Percentiles rank a stretch among this genome's conserved stretches.
Evolutionary conservation across 2,113 vertebrate species (phyloP).

Genomic region (Orcinus orca): DNA sequence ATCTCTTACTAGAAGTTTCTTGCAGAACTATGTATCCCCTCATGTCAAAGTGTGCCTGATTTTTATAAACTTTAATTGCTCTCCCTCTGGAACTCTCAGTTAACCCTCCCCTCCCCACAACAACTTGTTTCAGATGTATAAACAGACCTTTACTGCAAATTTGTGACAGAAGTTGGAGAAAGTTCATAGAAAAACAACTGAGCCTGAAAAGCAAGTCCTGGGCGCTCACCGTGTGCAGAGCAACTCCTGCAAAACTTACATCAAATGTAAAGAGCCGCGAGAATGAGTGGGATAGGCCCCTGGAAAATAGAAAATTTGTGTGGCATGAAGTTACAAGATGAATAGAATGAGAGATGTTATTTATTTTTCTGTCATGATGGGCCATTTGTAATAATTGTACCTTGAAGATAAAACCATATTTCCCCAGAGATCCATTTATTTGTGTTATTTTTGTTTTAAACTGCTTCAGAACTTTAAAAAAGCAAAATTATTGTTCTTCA

Average conservation of each 20-base stretch:
- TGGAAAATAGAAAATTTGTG: background rate
- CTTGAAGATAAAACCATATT: background rate
- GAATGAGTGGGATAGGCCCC: background rate
- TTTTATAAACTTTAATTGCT: background rate
- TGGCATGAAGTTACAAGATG: background rate
- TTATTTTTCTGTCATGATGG: background rate
- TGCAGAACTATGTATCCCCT: background rate
- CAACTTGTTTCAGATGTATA: background rate
- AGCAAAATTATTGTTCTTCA: background rate
- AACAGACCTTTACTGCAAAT: background rate
- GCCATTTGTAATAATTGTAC: background rate
- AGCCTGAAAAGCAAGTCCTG: background rate
- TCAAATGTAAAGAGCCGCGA: background rate
- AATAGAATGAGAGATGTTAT: background rate
- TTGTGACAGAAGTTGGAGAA: background rate
- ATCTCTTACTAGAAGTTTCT: background rate
- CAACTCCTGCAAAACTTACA: background rate
- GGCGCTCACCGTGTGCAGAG: background rate
- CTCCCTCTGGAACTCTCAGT: background rate
- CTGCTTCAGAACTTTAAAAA: background rate
- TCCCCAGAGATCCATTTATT: background rate
- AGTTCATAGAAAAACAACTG: background rate
- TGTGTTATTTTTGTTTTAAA: background rate
- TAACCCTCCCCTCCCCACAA: too few species aligned
- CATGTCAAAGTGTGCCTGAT: background rate